Evolutionary conservation across 2,797 vertebrate genomes (phyloP), one percentile per base, ranked within the genome.

Genomic region (Pseudomugil tenellus): DNA sequence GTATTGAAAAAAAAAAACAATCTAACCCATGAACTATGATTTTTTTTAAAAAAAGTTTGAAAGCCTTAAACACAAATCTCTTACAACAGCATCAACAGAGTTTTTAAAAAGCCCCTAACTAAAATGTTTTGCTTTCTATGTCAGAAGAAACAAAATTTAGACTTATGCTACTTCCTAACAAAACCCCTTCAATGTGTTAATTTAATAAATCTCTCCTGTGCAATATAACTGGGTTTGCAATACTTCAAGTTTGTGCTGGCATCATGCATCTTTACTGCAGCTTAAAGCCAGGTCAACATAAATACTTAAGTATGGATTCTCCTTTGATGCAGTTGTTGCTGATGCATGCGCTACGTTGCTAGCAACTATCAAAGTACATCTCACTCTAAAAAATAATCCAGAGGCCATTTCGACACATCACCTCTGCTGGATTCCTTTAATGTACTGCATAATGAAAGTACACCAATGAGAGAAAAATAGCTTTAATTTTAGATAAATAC

Each of bases 401-500:
- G 31, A 37, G 73, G 58, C 41, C 51, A 34, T 59, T 29, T 67
- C 49, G 29, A 26, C 59, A 32, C 72, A 80, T 81, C 79, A 73
- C 60, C 86, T 72, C 83, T 28, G 17, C 49, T 81, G 75, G 81
- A 82, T 63, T 34, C 69, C 67, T 80, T 77, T 82, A 81, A 79
- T 74, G 74, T 37, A 25, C 68, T 52, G 77, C 67, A 70, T 83
- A 84, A 88, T 80, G 60, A 78, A 81, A 74, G 17, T 58, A 67
- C 58, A 71, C 76, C 78, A 71, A 79, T 0, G 51, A 68, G 57
- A 11, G 2, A 41, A 74, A 77, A 81, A 60, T 76, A 48, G 72
- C 58, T 87, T 77, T 83, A 74, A 79, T 80, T 85, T 79, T n/a
- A 62, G 71, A 85, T 72, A 70, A 77, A 84, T 6, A 84, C 53